Evolutionary conservation across 2,888 invertebrate species (phyloP).

Genomic region (Himalopsyche tibetana): DNA sequence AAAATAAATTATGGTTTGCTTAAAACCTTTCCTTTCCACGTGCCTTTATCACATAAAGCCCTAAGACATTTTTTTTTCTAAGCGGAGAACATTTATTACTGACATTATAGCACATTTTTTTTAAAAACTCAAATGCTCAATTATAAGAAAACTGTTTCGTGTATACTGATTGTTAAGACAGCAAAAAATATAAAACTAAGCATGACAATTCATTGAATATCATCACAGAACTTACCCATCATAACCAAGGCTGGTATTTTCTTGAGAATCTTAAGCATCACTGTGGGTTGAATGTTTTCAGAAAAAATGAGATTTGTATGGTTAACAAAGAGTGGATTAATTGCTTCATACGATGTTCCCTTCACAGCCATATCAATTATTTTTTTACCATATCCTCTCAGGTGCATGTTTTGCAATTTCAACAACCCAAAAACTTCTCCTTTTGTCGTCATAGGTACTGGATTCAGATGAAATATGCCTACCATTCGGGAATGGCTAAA

Average conservation of each 20-base stretch:
- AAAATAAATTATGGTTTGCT: too few species aligned
- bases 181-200: too few species aligned
- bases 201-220: background rate
- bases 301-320: slow-evolving; percentile 84
- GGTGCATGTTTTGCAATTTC: slow-evolving; percentile 82
- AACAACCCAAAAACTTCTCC: slow-evolving; percentile 81
- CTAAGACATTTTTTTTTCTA: too few species aligned
- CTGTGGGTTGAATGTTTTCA: slow-evolving; percentile 79
- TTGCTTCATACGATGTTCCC: slow-evolving; percentile 82
- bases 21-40: too few species aligned
- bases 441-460: slow-evolving; percentile 81
- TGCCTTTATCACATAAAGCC: too few species aligned
- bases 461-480: slow-evolving; percentile 84
- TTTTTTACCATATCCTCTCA: slow-evolving; percentile 81
- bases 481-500: slow-evolving; percentile 84
- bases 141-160: too few species aligned
- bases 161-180: too few species aligned
- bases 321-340: slow-evolving; percentile 80
- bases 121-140: too few species aligned
- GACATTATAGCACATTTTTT: too few species aligned
- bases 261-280: slow-evolving; percentile 81
- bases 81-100: too few species aligned
- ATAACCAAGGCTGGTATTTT: slow-evolving; percentile 84
- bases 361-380: slow-evolving; percentile 82
- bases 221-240: slow-evolving; percentile 75